A percentile compares a stretch with the other conserved stretches of the same genome.
phyloP scores from a whole-genome alignment of 2,797 vertebrate genomes.

The Eleutherodactylus coqui region DNA sequence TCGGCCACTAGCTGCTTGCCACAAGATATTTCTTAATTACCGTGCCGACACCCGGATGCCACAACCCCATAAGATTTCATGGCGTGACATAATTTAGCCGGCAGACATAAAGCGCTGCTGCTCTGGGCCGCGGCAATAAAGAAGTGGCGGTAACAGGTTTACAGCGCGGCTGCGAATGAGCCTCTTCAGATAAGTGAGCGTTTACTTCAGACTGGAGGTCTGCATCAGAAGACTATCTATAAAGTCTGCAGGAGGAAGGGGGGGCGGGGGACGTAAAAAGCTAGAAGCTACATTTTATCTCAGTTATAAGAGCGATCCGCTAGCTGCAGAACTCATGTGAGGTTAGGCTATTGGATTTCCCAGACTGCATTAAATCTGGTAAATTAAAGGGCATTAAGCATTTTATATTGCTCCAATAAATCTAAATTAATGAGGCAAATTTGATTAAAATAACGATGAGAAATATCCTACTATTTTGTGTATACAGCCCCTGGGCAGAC shows the following conservation, averaged over 20 bases:
- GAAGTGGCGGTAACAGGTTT: background rate
- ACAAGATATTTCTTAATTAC: conserved; percentile 22
- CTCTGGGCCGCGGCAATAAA: background rate
- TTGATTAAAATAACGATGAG: no score
- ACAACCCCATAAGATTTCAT: conserved; percentile 21
- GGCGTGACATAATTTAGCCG: background rate
- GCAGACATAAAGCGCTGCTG: background rate
- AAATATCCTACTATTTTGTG: background rate
- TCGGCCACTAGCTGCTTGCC: background rate
- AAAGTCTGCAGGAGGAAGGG: background rate
- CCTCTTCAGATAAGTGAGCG: background rate
- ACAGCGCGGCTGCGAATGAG: background rate
- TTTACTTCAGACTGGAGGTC: background rate
- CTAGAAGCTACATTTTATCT: background rate
- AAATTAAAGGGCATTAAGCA: no score
- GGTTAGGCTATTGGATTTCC: background rate
- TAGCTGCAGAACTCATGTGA: background rate
- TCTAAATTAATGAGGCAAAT: no score
- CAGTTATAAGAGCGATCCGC: background rate
- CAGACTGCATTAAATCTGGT: no score
- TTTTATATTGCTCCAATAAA: no score
- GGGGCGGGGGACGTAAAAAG: background rate
- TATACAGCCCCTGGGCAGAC: background rate
- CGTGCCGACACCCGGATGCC: background rate
- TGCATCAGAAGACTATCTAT: no score